These are phyloP conservation scores for Acleris holmiana DNA, from an alignment of 2,888 invertebrate genomes.

Conservation along the genomic window DNA sequence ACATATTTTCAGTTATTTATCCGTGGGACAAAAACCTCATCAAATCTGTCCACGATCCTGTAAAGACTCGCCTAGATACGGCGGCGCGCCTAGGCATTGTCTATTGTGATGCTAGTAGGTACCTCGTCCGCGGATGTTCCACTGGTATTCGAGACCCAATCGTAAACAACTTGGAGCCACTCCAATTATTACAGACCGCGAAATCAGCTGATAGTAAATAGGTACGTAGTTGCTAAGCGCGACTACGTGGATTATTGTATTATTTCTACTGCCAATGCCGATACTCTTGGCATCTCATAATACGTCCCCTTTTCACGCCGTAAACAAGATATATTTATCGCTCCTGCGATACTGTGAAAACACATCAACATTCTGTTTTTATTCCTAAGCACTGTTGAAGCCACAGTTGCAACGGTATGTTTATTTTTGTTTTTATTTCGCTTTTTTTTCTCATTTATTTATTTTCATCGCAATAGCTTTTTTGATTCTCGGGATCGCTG, in stretches of 20 bases:
- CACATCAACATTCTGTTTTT: constrained; percentile 21
- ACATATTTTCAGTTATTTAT: too few relatives aligned
- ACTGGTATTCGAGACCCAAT: constrained; percentile 21
- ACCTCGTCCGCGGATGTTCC: constrained; percentile 6
- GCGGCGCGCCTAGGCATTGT: constrained; percentile 22
- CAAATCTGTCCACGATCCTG: constrained; percentile 4
- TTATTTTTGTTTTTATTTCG: constrained; percentile 41
- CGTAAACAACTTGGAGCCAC: constrained; percentile 25
- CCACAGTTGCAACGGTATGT: constrained; percentile 40
- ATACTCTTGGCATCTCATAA: constrained; percentile 61
- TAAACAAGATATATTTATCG: constrained; percentile 60
- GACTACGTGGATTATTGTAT: constrained; percentile 41
- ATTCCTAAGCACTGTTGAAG: constrained; percentile 17
- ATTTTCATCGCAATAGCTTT: not conserved
- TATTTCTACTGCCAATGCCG: constrained; percentile 54
- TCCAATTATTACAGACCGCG: constrained; percentile 34
- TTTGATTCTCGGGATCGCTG: not conserved
- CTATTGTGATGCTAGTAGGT: constrained; percentile 7
- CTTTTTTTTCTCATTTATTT: constrained; percentile 21
- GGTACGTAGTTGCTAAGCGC: constrained; percentile 38
- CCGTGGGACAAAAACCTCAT: constrained; percentile 3
- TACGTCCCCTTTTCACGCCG: constrained; percentile 48
- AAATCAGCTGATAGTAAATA: constrained; percentile 40
- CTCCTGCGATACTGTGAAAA: constrained; percentile 9
- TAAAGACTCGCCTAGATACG: not conserved